A percentile compares a stretch with the other conserved stretches of the same genome.
Conservation (phyloP, 2,113 vertebrate genomes). For the Mola mola region DNA sequence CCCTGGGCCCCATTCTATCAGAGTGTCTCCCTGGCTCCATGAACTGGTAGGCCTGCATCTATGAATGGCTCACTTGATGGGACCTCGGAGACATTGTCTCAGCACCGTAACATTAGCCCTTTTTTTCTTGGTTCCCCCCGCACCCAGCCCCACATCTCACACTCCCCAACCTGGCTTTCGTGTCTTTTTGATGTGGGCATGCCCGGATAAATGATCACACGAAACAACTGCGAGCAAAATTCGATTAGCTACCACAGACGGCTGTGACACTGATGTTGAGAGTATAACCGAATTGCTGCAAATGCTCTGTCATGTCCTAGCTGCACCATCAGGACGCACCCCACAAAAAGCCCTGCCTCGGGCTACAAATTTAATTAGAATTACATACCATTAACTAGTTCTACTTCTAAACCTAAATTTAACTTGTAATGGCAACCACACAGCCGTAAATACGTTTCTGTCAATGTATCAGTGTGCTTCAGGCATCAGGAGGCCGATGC, state of each 20-base stretch:
- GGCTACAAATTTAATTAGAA: constrained; percentile 43
- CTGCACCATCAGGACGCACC: neutral
- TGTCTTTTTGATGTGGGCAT: constrained; percentile 61
- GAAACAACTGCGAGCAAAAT: constrained; percentile 12
- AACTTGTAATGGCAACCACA: constrained; percentile 57
- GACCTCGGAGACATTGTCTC: constrained; percentile 81
- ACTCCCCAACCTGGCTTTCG: constrained; percentile 53
- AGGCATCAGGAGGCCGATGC: constrained; percentile 63
- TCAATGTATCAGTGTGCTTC: constrained; percentile 60
- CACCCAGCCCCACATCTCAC: constrained; percentile 29
- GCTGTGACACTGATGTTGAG: neutral
- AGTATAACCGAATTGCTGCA: neutral
- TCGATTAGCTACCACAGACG: neutral
- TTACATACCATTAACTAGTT: constrained; percentile 52
- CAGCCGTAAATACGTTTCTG: constrained; percentile 52
- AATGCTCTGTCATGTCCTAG: constrained; percentile 1
- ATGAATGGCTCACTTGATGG: constrained; percentile 83
- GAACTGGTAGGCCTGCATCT: constrained; percentile 67
- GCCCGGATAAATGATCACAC: constrained; percentile 33
- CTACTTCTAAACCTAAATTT: constrained; percentile 46
- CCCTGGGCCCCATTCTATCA: constrained; percentile 74
- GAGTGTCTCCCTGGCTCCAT: constrained; percentile 73
- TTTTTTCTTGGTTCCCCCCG: constrained; percentile 58
- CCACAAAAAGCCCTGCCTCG: constrained; percentile 19
- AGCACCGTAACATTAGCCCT: constrained; percentile 78